Evolutionary conservation across 1,140 invertebrate species (phyloP), one percentile per base, ranked within the genome.

Genomic region (Neoseiulus cucumeris): DNA sequence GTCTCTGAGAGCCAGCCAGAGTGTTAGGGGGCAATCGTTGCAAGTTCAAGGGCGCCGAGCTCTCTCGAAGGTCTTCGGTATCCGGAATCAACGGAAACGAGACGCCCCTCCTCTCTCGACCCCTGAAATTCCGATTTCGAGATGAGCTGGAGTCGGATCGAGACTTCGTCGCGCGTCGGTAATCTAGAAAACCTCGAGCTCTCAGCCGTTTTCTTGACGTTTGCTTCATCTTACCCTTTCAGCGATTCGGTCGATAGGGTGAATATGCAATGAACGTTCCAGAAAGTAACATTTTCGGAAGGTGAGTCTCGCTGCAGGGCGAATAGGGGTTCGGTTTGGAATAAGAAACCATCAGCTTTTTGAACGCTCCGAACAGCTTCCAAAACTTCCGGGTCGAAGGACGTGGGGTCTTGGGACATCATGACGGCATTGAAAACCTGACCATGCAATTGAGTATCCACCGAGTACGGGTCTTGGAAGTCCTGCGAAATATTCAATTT

Each of bases 391-490:
- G 51, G 51, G 22, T 59, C 51, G 22, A 59, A 59, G 17, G 51
- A 59, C 33, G 51, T 59, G 14, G 51, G 51, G 33, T 59, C 51
- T 33, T 59, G 51, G 33, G 51, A 59, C 51, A 59, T 59, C 51
- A 59, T 59, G 14, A 59, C 51, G 14, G 51, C 51, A 17, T 33
- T 33, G 33, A 59, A 59, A 14, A 17, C 25, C 14, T 25, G 14
- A 2, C 51, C 51, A 14, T 33, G 25, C 1, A 59, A 20, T 14
- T 25, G 33, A 14, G 22, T 59, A 33, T 59, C 51, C 51, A 59
- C 51, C 51, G 51, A 59, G 33, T 59, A 59, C 4, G 51, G 51
- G 9, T 59, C 51, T 25, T 25, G 25, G 14, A 33, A 59, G 22
- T 59, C 51, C 51, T 59, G 22, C 9, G 33, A 9, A 9, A 39